Evolutionary conservation across 2,888 invertebrate genomes (phyloP).

Genomic region (Panopea generosa): DNA sequence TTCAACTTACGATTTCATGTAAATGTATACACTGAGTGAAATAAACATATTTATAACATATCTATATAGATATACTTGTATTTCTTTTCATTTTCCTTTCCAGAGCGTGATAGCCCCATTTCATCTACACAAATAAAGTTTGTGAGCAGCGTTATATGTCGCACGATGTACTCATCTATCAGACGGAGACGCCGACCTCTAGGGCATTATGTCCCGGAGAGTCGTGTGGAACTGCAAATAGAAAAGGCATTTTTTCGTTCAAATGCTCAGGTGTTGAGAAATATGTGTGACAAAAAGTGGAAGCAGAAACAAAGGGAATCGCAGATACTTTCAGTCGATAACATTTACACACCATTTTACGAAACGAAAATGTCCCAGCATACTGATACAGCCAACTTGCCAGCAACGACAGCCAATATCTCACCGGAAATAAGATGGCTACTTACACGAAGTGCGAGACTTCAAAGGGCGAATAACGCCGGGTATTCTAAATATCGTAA

Average conservation of each 20-base stretch:
- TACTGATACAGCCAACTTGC: background rate
- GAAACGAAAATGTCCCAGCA: constrained; percentile 3
- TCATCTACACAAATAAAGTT: background rate
- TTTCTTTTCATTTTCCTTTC: no score
- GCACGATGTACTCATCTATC: constrained; percentile 54
- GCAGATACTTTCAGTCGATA: constrained; percentile 25
- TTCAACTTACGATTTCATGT: no score
- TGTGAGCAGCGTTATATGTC: background rate
- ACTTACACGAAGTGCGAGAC: constrained; percentile 58
- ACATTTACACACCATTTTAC: background rate
- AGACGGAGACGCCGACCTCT: constrained; percentile 51
- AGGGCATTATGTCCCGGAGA: constrained; percentile 56
- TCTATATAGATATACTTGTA: no score
- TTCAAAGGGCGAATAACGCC: constrained; percentile 67
- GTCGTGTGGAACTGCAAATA: constrained; percentile 61
- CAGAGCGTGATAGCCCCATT: no score
- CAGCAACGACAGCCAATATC: background rate
- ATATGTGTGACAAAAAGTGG: constrained; percentile 52
- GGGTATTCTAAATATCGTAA: constrained; percentile 63
- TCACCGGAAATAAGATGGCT: constrained; percentile 58
- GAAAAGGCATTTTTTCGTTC: constrained; percentile 66
- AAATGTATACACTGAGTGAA: no score
- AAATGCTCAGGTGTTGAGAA: constrained; percentile 59
- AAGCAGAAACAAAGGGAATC: constrained; percentile 36
- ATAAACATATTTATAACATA: no score